A percentile compares a stretch with the other conserved stretches of the same genome.
phyloP scores from a whole-genome alignment of 1,140 invertebrate genomes.

The Lasioglossum baleicum region DNA sequence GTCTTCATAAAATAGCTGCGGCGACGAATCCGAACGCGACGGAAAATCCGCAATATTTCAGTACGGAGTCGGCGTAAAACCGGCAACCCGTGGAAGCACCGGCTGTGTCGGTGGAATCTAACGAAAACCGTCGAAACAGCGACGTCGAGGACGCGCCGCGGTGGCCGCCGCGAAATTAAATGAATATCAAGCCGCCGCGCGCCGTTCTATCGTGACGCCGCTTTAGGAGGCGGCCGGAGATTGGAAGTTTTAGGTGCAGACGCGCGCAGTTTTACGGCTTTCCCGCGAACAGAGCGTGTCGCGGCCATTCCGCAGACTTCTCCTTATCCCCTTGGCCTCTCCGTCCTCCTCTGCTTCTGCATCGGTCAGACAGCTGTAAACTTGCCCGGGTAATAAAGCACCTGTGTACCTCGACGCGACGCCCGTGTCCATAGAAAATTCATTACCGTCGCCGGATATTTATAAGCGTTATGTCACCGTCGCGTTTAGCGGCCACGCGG shows the following conservation, averaged over 20 bases:
- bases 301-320: constrained; percentile 40
- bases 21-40: not conserved
- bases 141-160: not conserved
- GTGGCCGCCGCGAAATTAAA: constrained; percentile 7
- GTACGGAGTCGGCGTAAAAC: not conserved
- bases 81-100: not conserved
- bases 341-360: too few relatives aligned
- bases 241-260: constrained; percentile 44
- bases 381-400: constrained; percentile 40
- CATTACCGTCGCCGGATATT: constrained; percentile 32
- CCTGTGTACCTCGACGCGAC: constrained; percentile 8
- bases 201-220: not conserved
- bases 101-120: not conserved
- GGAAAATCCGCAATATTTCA: not conserved
- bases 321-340: not conserved
- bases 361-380: constrained; percentile 35
- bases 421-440: constrained; percentile 40
- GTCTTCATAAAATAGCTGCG: constrained; percentile 1
- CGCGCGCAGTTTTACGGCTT: constrained; percentile 37
- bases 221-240: constrained; percentile 27
- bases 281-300: constrained; percentile 37
- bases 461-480: constrained; percentile 36
- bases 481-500: not conserved
- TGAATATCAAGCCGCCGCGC: constrained; percentile 22
- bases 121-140: constrained; percentile 7